A percentile compares a stretch with the other conserved stretches of the same genome.
These are phyloP conservation scores for Phyllotis vaccarum DNA, from an alignment of 2,797 vertebrate species.

Conservation along the genomic window DNA sequence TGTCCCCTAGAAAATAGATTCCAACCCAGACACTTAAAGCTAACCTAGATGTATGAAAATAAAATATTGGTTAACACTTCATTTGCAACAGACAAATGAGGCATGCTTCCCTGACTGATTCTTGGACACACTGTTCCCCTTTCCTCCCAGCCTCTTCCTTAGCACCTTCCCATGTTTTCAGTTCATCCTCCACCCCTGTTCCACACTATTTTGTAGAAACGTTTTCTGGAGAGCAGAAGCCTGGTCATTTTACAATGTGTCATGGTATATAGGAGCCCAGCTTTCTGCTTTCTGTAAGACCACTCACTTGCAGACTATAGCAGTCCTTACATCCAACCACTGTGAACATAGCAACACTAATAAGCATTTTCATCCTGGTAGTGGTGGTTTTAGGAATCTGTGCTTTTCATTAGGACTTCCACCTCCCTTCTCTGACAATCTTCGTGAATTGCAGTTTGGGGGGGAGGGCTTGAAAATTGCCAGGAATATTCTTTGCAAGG, in stretches of 20 bases:
- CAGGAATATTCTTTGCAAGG: constrained; percentile 58
- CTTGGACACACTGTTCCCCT: constrained; percentile 60
- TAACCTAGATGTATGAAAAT: constrained; percentile 66
- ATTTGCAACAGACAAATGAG: constrained; percentile 60
- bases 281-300: constrained; percentile 19
- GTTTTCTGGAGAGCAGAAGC: constrained; percentile 58
- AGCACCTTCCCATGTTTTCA: constrained; percentile 57
- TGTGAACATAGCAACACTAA: not conserved
- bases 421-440: constrained; percentile 21
- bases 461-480: constrained; percentile 65
- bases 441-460: not conserved
- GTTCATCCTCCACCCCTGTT: not conserved
- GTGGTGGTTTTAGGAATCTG: not conserved
- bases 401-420: not conserved
- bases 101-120: constrained; percentile 58
- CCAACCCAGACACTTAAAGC: constrained; percentile 69
- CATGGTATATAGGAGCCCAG: constrained; percentile 27
- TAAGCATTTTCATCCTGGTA: not conserved
- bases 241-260: not conserved
- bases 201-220: constrained; percentile 42
- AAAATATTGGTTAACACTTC: constrained; percentile 68
- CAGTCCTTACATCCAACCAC: not conserved
- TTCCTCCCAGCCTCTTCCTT: constrained; percentile 38
- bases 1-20: constrained; percentile 33
- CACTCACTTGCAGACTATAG: not conserved